phyloP scores from a whole-genome alignment of 1,140 invertebrate species.

The Planococcus citri region DNA sequence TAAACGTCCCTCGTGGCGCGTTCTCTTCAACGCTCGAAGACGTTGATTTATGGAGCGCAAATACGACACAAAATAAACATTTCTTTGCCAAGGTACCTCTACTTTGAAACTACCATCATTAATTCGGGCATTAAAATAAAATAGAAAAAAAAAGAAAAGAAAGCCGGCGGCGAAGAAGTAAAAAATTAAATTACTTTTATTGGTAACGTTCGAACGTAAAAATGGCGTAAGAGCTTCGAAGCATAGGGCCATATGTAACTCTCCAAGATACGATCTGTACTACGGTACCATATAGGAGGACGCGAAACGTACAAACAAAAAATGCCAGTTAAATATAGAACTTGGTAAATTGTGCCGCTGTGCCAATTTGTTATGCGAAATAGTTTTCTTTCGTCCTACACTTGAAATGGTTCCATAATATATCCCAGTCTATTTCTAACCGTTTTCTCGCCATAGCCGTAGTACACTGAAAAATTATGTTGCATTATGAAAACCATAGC shows the following conservation, averaged over 20 bases:
- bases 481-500: not conserved
- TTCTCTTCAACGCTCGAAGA: no score
- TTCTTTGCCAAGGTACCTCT: not conserved
- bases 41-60: not conserved
- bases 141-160: no score
- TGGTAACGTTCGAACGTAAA: not conserved
- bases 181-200: not conserved
- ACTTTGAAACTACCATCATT: not conserved
- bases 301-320: not conserved
- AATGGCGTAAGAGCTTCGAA: not conserved
- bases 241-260: not conserved
- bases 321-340: constrained; percentile 16
- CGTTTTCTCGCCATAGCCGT: not conserved
- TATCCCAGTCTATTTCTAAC: constrained; percentile 8
- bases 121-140: constrained; percentile 1
- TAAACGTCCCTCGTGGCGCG: no score
- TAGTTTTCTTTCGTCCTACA: constrained; percentile 16
- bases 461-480: not conserved
- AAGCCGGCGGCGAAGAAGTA: not conserved
- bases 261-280: not conserved
- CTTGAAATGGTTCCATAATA: constrained; percentile 18
- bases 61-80: not conserved
- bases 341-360: constrained; percentile 9
- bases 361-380: constrained; percentile 19
- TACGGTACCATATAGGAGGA: no score